Conservation (phyloP, 2,888 invertebrate species). For the Anorthoa munda region DNA sequence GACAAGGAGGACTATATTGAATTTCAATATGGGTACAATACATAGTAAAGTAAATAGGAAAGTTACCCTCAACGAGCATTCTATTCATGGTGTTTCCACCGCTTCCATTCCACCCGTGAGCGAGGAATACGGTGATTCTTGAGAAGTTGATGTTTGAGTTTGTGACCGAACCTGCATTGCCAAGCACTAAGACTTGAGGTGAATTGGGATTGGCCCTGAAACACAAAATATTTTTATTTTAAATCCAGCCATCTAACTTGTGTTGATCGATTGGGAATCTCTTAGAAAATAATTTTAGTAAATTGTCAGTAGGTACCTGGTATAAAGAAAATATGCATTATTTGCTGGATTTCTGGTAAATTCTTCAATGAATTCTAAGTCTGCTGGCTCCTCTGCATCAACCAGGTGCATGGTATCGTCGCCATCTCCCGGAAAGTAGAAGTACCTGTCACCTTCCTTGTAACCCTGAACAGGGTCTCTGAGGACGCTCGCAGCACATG, state of each 20-base stretch:
- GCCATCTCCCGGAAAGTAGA: conserved; percentile 78
- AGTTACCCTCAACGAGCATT: conserved; percentile 75
- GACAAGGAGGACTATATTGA: too few species aligned
- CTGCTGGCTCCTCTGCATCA: conserved; percentile 71
- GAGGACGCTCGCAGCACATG: conserved; percentile 73
- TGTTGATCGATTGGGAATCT: too few species aligned
- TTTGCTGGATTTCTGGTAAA: conserved; percentile 69
- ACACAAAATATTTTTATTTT: not conserved
- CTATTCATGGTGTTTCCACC: conserved; percentile 75
- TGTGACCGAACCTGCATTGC: conserved; percentile 66
- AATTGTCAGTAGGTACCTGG: conserved; percentile 69
- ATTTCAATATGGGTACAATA: not conserved
- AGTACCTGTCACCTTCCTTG: conserved; percentile 74
- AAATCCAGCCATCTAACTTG: not conserved
- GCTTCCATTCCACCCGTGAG: conserved; percentile 82
- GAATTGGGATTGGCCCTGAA: conserved; percentile 71
- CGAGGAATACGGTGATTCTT: conserved; percentile 75
- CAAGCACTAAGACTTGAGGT: conserved; percentile 68
- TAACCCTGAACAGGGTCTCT: conserved; percentile 72
- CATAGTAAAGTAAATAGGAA: not conserved
- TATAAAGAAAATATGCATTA: conserved; percentile 76
- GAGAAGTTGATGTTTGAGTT: conserved; percentile 71
- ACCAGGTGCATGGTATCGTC: conserved; percentile 71
- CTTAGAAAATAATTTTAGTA: not conserved
- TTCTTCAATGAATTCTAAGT: conserved; percentile 66